phyloP scores from a whole-genome alignment of 2,797 vertebrate species.

The Rallus crepitans region DNA sequence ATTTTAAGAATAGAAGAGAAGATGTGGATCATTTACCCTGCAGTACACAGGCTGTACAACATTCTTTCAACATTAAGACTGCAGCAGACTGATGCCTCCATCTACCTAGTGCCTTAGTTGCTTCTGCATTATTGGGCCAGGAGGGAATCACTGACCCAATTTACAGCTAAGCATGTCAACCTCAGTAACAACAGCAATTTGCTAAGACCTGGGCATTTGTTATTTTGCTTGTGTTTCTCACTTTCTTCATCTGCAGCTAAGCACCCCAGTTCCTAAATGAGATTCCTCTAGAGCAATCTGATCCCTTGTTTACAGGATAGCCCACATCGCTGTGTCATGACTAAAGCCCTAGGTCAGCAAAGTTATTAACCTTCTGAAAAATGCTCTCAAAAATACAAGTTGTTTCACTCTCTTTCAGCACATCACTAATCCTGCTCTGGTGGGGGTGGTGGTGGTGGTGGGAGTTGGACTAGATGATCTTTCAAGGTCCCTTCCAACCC shows the following conservation, averaged over 20 bases:
- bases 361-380: not conserved
- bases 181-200: not conserved
- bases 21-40: not conserved
- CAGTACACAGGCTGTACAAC: not conserved
- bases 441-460: no score
- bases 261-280: not conserved
- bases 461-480: no score
- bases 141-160: not conserved
- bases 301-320: not conserved
- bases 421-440: not conserved
- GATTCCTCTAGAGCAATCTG: not conserved
- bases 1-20: not conserved
- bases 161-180: not conserved
- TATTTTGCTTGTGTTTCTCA: not conserved
- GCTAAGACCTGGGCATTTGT: not conserved
- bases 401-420: not conserved
- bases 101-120: not conserved
- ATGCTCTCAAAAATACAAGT: not conserved
- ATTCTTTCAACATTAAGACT: not conserved
- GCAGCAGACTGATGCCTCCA: not conserved
- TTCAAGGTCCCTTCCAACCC: no score
- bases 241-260: not conserved
- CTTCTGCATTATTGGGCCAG: not conserved
- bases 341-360: not conserved
- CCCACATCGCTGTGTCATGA: not conserved